Evolutionary conservation across 2,888 invertebrate genomes (phyloP).

Genomic region (Diaphora mendica): DNA sequence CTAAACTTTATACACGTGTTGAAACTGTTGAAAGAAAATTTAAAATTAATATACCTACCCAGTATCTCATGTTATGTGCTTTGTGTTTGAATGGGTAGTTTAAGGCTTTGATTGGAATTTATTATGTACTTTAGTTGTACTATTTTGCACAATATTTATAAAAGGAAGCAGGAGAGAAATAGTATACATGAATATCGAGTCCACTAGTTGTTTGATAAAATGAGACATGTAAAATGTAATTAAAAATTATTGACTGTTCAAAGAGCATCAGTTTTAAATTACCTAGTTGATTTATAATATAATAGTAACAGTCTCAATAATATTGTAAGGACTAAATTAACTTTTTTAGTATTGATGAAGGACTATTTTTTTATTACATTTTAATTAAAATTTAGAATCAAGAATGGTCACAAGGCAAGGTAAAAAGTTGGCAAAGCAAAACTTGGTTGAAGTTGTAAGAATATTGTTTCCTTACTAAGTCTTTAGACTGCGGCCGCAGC

Average conservation of each 20-base stretch:
- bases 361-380: neutral
- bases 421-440: neutral
- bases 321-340: neutral
- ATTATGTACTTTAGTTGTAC: neutral
- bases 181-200: neutral
- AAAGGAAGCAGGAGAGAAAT: neutral
- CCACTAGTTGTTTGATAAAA: neutral
- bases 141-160: neutral
- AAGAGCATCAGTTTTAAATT: neutral
- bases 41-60: slow-evolving; percentile 2
- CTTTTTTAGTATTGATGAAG: neutral
- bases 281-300: neutral
- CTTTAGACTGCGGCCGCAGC: neutral
- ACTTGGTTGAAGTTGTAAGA: neutral
- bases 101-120: neutral
- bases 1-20: slow-evolving; percentile 33
- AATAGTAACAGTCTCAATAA: neutral
- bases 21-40: slow-evolving; percentile 18
- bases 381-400: no score
- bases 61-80: neutral
- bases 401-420: neutral
- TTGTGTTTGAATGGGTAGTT: neutral
- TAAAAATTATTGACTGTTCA: neutral
- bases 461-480: neutral
- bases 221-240: neutral